A percentile compares a stretch with the other conserved stretches of the same genome.
Evolutionary conservation across 2,888 invertebrate species (phyloP).

Genomic region (Rhogogaster chlorosoma): DNA sequence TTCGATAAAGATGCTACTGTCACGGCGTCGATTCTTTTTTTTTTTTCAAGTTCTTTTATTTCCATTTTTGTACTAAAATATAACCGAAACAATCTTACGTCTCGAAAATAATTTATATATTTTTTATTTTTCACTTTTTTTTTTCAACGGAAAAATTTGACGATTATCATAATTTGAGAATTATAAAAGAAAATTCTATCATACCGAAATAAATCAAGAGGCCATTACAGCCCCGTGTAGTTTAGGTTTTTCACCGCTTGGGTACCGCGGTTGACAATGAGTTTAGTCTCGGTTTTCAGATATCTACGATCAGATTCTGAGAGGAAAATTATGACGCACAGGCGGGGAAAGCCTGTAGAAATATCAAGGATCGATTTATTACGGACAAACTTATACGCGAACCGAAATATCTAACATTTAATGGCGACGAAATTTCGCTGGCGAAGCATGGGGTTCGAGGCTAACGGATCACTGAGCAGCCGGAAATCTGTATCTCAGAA

Average conservation of each 20-base stretch:
- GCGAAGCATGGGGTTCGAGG: not conserved
- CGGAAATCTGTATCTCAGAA: not conserved
- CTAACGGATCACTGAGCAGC: not conserved
- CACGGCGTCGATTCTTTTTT: not conserved
- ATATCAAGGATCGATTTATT: not conserved
- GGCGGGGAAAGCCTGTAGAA: not conserved
- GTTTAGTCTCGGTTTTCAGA: not conserved
- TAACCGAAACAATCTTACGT: not conserved
- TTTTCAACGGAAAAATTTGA: not conserved
- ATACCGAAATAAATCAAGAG: not conserved
- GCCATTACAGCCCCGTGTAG: not conserved
- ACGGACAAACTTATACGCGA: not conserved
- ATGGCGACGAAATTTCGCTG: not conserved
- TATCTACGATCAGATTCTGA: not conserved
- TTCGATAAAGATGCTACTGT: not conserved
- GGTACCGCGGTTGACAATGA: not conserved
- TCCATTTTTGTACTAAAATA: not conserved
- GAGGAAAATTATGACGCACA: not conserved
- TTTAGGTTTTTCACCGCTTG: not conserved
- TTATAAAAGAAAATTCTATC: not conserved
- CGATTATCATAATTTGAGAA: not conserved
- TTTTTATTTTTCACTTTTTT: not conserved
- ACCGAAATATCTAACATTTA: not conserved
- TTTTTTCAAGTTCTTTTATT: not conserved
- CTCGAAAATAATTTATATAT: too few relatives aligned